phyloP scores from a whole-genome alignment of 2,888 invertebrate genomes.

The Cabera pusaria region DNA sequence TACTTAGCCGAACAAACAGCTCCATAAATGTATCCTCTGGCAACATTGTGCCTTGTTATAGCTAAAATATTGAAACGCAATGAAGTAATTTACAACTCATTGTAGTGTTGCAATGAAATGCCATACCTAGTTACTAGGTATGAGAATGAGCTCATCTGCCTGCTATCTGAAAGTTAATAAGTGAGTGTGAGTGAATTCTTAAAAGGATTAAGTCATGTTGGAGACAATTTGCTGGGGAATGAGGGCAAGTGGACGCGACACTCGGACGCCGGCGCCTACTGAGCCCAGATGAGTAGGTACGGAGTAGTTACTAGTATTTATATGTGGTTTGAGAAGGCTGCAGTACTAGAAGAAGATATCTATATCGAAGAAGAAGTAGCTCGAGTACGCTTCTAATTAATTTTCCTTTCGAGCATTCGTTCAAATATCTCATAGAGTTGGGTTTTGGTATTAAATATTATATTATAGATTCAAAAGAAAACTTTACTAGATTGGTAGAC shows the following conservation, averaged over 20 bases:
- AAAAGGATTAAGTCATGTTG: slow-evolving; percentile 73
- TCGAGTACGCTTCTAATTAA: too few relatives aligned
- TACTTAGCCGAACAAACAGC: slow-evolving; percentile 3
- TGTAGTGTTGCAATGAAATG: too few relatives aligned
- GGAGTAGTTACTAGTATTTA: too few relatives aligned
- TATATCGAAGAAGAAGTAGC: too few relatives aligned
- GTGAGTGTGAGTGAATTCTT: slow-evolving; percentile 52
- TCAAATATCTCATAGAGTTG: too few relatives aligned
- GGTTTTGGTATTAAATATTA: too few relatives aligned
- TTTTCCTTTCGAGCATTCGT: too few relatives aligned
- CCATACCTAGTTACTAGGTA: too few relatives aligned
- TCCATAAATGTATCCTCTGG: slow-evolving; percentile 8
- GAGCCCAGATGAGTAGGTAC: not conserved
- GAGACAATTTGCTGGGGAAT: slow-evolving; percentile 69
- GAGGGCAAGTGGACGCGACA: slow-evolving; percentile 74
- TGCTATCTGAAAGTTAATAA: slow-evolving; percentile 56
- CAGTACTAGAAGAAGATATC: too few relatives aligned
- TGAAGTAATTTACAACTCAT: slow-evolving; percentile 15
- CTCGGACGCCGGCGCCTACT: slow-evolving; percentile 42
- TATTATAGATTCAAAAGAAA: too few relatives aligned
- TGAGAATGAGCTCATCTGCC: slow-evolving; percentile 52
- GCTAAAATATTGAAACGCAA: slow-evolving; percentile 10
- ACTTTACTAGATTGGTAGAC: too few relatives aligned
- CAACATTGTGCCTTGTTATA: slow-evolving; percentile 14
- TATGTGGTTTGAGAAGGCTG: too few relatives aligned